Evolutionary conservation across 2,113 vertebrate species (phyloP).

Genomic region (Corythaeola cristata): DNA sequence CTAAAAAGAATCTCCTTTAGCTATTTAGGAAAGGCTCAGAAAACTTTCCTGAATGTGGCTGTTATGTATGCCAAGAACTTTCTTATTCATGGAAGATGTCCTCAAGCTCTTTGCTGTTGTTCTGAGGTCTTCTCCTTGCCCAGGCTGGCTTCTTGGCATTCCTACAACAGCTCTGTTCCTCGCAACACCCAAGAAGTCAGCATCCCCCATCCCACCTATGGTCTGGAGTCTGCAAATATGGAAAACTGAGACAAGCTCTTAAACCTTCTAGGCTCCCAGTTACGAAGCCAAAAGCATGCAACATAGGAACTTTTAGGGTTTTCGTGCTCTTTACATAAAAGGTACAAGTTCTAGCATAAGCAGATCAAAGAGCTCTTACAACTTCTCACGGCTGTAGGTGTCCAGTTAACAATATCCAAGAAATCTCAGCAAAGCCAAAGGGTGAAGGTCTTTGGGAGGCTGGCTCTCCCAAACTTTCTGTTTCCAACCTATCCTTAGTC

Average conservation of each 20-base stretch:
- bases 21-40: constrained; percentile 32
- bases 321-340: neutral
- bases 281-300: neutral
- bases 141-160: neutral
- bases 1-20: neutral
- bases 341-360: neutral
- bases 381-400: neutral
- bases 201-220: neutral
- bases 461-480: neutral
- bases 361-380: neutral
- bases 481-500: neutral
- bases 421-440: neutral
- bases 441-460: neutral
- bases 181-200: accelerated
- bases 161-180: neutral
- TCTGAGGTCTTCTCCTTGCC: neutral
- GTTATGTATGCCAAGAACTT: constrained; percentile 33
- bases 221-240: neutral
- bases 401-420: neutral
- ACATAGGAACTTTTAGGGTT: neutral
- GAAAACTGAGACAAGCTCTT: neutral
- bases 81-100: constrained; percentile 44
- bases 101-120: constrained; percentile 50
- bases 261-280: neutral
- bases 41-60: neutral